Base-by-base conservation (phyloP, 2,797 vertebrate species). In the Falco columbarius region DNA sequence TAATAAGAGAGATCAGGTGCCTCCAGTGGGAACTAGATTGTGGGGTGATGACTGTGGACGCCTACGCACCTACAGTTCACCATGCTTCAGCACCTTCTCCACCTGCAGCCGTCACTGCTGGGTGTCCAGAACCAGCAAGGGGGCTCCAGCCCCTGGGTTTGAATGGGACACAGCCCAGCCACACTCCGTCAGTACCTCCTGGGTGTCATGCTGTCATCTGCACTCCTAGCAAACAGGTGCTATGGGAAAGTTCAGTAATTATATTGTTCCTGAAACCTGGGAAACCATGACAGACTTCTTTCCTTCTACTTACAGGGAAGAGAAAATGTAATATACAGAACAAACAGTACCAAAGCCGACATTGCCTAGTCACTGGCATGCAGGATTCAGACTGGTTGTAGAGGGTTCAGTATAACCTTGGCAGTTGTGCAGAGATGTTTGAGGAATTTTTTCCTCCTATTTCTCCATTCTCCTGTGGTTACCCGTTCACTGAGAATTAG, bases 81-180 rank as follows among this genome's bases (percentile, higher is more conserved):
- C 4, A 3, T 26, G 26, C 27, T 59, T 63, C 26, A 47, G 27
- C 23, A 58, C 9, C 51, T 58, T 70, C 17, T 81, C 56, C 63
- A 23, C 17, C 62, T 1, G 0, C 0, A 2, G n/a, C 61, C 5
- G 1, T 68, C n/a, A 14, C 26, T 36, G 56, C 14, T 9, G 27
- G 12, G 44, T 26, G n/a, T 11, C 40, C 1, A 1, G 18, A 58
- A 42, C 26, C 55, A 87, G 62, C 47, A 54, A 20, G 13, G 89
- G 52, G n/a, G 51, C 79, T 76, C 79, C 7, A 3, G 26, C 42
- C 46, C 23, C 62, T 1, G 2, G 8, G 30, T 81, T 71, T 32
- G 62, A 66, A 59, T 0, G 2, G 36, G 32, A 7, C 29, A 6
- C 0, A 8, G 38, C 29, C 30, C 34, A 51, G 6, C 32, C 3